These are phyloP conservation scores for Babyrousa celebensis DNA, from an alignment of 2,797 vertebrate genomes.

Conservation along the genomic window DNA sequence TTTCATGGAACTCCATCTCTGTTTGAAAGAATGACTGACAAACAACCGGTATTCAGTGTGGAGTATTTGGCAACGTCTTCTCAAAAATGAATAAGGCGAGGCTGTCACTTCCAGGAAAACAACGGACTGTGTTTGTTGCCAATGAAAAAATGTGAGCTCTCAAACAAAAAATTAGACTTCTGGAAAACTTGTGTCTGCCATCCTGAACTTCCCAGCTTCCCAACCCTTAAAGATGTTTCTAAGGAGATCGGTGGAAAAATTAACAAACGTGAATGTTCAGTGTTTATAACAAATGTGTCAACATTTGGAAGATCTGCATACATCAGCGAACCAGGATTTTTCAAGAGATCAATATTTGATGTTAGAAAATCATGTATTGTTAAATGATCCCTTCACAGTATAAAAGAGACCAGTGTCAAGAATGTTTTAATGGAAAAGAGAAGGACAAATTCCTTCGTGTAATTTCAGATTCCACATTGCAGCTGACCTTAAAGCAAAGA, in stretches of 20 bases:
- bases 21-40: not conserved
- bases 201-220: not conserved
- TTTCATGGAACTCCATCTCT: not conserved
- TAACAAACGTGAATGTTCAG: not conserved
- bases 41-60: not conserved
- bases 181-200: not conserved
- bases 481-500: not conserved
- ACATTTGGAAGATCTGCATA: not conserved
- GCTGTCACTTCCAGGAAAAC: not conserved
- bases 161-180: not conserved
- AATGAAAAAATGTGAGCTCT: not conserved
- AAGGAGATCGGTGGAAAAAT: not conserved
- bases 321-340: not conserved
- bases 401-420: not conserved
- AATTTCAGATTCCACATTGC: not conserved
- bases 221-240: not conserved
- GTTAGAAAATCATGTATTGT: not conserved
- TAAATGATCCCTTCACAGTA: not conserved
- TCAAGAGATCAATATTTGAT: not conserved
- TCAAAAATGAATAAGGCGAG: conserved; percentile 32
- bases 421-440: not conserved
- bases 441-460: not conserved
- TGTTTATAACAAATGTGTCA: not conserved
- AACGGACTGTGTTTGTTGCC: not conserved
- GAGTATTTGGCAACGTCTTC: not conserved